Conservation (phyloP, 2,797 vertebrate species). For the Malacoctenus gilli region DNA sequence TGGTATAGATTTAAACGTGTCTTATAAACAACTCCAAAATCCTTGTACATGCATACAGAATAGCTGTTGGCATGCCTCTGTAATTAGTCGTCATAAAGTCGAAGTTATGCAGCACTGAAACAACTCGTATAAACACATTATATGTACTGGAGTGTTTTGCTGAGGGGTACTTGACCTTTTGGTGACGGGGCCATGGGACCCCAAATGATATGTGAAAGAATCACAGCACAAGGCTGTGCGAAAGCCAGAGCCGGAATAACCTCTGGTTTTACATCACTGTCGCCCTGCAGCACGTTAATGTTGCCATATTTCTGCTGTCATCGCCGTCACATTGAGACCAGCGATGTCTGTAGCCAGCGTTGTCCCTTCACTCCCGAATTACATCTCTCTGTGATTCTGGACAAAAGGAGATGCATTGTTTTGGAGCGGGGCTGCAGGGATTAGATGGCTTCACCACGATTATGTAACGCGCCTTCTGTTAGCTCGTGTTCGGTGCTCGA, state of each 20-base stretch:
- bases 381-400: neutral
- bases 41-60: no score
- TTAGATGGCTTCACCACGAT: constrained; percentile 38
- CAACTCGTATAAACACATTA: no score
- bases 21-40: no score
- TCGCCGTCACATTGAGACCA: neutral
- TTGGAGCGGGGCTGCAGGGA: constrained; percentile 18
- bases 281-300: no score
- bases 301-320: neutral
- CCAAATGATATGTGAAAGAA: neutral
- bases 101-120: no score
- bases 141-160: no score
- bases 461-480: constrained; percentile 38
- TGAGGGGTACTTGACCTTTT: neutral
- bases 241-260: no score
- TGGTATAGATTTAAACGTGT: no score
- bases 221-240: neutral
- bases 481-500: constrained; percentile 24
- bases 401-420: constrained; percentile 26
- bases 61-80: no score
- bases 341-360: neutral
- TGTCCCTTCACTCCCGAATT: neutral
- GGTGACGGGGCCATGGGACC: neutral
- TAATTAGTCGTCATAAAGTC: no score
- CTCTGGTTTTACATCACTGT: no score